These are phyloP conservation scores for Dicentrarchus labrax DNA, from an alignment of 2,113 vertebrate genomes.

Conservation along the genomic window DNA sequence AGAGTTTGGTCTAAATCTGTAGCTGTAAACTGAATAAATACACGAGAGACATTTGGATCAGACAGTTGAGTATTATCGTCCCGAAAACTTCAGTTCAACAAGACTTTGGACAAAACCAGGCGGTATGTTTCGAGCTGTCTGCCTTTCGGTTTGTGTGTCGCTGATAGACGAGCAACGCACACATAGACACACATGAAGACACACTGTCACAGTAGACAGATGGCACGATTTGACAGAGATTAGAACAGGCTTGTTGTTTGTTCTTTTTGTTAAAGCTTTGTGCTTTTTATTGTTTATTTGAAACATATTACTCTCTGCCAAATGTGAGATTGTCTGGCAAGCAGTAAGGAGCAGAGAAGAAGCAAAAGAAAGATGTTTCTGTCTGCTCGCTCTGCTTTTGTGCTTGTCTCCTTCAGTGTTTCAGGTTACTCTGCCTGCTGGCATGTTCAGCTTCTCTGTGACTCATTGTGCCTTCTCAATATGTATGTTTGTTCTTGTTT, in stretches of 20 bases:
- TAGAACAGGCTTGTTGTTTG: constrained; percentile 56
- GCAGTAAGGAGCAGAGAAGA: constrained; percentile 30
- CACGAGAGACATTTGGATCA: constrained; percentile 15
- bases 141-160: constrained; percentile 25
- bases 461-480: constrained; percentile 54
- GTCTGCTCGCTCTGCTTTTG: constrained; percentile 48
- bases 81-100: constrained; percentile 19
- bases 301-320: constrained; percentile 62
- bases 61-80: constrained; percentile 6
- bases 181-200: constrained; percentile 39
- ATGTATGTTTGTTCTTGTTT: constrained; percentile 41
- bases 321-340: constrained; percentile 54
- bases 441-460: constrained; percentile 45
- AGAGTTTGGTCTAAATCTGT: constrained; percentile 15
- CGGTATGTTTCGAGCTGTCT: constrained; percentile 27
- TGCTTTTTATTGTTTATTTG: constrained; percentile 62
- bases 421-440: constrained; percentile 57
- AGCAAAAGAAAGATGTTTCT: constrained; percentile 36
- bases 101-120: constrained; percentile 24
- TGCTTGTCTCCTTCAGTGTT: constrained; percentile 33
- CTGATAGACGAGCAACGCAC: constrained; percentile 48
- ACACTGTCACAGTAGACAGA: constrained; percentile 60
- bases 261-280: constrained; percentile 45
- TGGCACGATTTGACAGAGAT: constrained; percentile 69
- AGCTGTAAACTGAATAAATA: constrained; percentile 29